phyloP scores from a whole-genome alignment of 2,797 vertebrate genomes.

The Neopelma chrysocephalum region DNA sequence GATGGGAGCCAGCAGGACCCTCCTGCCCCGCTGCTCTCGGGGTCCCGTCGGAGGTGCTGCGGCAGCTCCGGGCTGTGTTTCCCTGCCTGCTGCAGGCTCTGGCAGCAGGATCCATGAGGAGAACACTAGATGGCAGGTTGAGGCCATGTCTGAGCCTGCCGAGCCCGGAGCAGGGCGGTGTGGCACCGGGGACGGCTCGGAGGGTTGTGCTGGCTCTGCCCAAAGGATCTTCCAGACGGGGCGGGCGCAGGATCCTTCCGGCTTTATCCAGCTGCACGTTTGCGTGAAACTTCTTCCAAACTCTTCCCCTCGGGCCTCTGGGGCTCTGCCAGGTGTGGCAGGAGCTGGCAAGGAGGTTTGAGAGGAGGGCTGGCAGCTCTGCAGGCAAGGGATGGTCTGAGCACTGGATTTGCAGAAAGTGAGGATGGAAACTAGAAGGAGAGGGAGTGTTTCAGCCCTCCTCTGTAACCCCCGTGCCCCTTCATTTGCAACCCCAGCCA shows the following conservation, averaged over 20 bases:
- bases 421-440: neutral
- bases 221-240: neutral
- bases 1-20: neutral
- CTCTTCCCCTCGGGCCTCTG: neutral
- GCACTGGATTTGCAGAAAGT: fast-evolving
- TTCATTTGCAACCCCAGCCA: neutral
- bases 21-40: fast-evolving
- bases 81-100: neutral
- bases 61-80: fast-evolving
- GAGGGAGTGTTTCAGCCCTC: neutral
- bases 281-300: neutral
- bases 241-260: neutral
- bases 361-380: neutral
- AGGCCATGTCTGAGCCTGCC: neutral
- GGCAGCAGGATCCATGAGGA: neutral
- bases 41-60: neutral
- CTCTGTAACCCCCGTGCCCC: too few relatives aligned
- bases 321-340: neutral
- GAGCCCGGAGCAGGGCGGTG: neutral
- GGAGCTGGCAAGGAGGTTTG: neutral
- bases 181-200: fast-evolving
- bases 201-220: neutral
- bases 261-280: neutral
- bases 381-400: neutral
- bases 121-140: conserved; percentile 60